Evolutionary conservation across 2,113 vertebrate species (phyloP), one percentile per base, ranked within the genome.

Genomic region (Natator depressus): DNA sequence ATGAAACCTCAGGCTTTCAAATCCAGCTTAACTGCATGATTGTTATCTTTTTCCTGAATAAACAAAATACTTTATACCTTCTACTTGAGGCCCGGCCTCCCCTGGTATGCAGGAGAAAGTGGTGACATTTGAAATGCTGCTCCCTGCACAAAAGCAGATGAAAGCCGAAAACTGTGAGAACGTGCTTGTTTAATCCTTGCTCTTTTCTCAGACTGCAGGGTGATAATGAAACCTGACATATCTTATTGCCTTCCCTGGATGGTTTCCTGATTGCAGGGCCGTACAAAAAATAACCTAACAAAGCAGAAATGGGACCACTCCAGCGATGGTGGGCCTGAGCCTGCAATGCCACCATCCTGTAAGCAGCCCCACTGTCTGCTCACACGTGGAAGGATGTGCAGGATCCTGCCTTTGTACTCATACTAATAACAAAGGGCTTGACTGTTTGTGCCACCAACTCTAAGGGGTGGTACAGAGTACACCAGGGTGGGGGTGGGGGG

Each of bases 1-100:
- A 94, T 95, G 86, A 95, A 92, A 46, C 87, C 85, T 65, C 94
- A 84, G 46, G 85, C 91, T 96, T 96, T 96, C 89, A 96, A 96
- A 95, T 13, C 13, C 79, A 91, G 75, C n/a, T 57, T 94, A 93
- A 95, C 0, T 0, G 82, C 42, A 12, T 2, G 92, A 97, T 96
- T 87, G 31, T 84, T 95, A 95, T 96, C 97, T 96, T 90, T 54
- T 81, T 78, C 80, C 80, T 88, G 90, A 92, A 92, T 87, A 95
- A 96, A 96, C 91, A 93, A 65, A 94, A 91, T 91, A 85, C 57
- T 93, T 94, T 83, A 51, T 93, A 88, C 51, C 47, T 91, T 93
- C 69, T 94, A 42, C 82, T 1, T 0, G 80, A 91, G 89, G 65
- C 79, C 95, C 87, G 91, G 90, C 19, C 75, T 89, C 91, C 89